Evolutionary conservation across 2,113 vertebrate genomes (phyloP), one percentile per base, ranked within the genome.

Genomic region (Lophotis ruficrista): DNA sequence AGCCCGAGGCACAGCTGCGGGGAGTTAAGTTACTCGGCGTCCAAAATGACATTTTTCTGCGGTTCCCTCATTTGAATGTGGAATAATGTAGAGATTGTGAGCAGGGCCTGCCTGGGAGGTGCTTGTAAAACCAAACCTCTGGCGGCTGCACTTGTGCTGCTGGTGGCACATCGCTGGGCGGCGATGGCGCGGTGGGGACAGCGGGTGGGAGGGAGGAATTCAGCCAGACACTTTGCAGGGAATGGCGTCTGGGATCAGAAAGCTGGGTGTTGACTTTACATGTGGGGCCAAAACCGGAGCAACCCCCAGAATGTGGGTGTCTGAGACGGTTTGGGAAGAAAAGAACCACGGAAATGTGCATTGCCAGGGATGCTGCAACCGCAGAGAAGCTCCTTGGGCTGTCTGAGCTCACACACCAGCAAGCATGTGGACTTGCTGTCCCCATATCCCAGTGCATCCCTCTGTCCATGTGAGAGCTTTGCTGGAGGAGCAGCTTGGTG

Each of bases 41-140:
- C 94, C 96, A 94, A 96, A 90, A 82, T 57, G 3, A 88, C 93
- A 95, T 94, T 97, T 97, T 96, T 96, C 85, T 76, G 96, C 62
- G 93, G 82, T 96, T 96, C 87, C 81, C 91, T 94, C 87, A 93
- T 89, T 89, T 81, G 94, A 83, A 68, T 61, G 93, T 60, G 94
- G 94, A 91, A 96, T 97, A 98, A 95, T 90, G 93, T 8, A 2
- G 84, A 73, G 80, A 91, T 90, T 96, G 94, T 90, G 62, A 84
- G 70, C 60, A 62, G 43, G 45, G 71, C 58, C 62, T 76, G 95
- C 57, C 81, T 45, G 31, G 87, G 56, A 88, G 80, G 68, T 1
- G 6, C 43, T 82, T 37, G 61, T 43, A 81, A 73, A 95, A 62
- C 64, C 56, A 15, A 37, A 35, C 5, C 58, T 20, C 2, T 1